Evolutionary conservation across 2,888 invertebrate genomes (phyloP).

Genomic region (Harpalus rufipes): DNA sequence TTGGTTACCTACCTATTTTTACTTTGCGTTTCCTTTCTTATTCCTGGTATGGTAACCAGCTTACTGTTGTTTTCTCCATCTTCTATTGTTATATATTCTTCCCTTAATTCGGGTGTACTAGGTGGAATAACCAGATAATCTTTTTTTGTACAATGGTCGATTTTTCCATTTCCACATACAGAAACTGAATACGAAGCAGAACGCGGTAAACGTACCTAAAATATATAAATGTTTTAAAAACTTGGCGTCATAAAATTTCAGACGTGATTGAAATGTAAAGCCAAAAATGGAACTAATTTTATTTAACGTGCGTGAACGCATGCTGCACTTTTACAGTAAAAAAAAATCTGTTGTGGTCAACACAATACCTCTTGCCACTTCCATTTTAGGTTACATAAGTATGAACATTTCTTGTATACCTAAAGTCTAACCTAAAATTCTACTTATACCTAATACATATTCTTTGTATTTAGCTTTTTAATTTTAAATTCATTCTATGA

Average conservation of each 20-base stretch:
- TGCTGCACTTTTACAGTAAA: too few relatives aligned
- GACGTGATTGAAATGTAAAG: not conserved
- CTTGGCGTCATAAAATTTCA: too few relatives aligned
- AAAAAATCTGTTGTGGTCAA: too few relatives aligned
- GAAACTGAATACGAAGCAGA: not conserved
- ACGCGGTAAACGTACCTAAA: not conserved
- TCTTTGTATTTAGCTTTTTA: too few relatives aligned
- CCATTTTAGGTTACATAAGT: too few relatives aligned
- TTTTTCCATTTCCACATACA: conserved; percentile 32
- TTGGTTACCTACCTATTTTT: not conserved
- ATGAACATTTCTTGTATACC: too few relatives aligned
- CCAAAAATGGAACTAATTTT: not conserved
- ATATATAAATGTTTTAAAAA: not conserved
- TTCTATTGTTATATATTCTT: conserved; percentile 16
- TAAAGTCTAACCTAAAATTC: too few relatives aligned
- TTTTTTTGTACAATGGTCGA: conserved; percentile 2
- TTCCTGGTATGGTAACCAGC: conserved; percentile 5
- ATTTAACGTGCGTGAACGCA: too few relatives aligned
- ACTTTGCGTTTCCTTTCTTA: not conserved
- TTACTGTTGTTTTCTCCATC: not conserved
- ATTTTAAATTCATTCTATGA: too few relatives aligned
- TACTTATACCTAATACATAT: too few relatives aligned
- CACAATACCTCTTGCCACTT: too few relatives aligned
- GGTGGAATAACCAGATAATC: not conserved
- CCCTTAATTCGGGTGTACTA: not conserved